Percentiles rank a stretch among this genome's conserved stretches.
phyloP scores from a whole-genome alignment of 2,113 vertebrate genomes.

The Microcebus lehilahytsara region DNA sequence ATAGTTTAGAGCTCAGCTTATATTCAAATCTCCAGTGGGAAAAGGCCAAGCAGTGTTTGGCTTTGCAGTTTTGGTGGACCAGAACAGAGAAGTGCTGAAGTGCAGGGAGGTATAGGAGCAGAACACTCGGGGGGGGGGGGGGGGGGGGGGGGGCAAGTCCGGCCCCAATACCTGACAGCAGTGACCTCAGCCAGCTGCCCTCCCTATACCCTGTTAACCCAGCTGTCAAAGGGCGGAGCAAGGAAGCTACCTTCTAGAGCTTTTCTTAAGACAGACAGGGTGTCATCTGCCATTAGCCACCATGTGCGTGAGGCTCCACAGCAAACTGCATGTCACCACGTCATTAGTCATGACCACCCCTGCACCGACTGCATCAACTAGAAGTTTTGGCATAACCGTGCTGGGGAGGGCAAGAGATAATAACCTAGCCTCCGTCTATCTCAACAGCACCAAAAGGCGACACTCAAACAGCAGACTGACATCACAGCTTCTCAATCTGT shows the following conservation, averaged over 20 bases:
- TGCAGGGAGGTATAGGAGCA: fast-evolving
- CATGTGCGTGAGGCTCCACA: fast-evolving
- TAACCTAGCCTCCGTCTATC: not conserved
- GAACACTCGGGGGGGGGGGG: fast-evolving
- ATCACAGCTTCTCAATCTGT: fast-evolving
- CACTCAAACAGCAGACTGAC: fast-evolving
- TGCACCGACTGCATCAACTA: not conserved
- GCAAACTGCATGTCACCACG: fast-evolving
- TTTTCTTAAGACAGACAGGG: not conserved
- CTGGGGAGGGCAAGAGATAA: fast-evolving
- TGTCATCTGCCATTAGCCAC: fast-evolving
- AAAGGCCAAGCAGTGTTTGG: fast-evolving
- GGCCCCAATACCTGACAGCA: not conserved
- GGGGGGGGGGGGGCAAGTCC: fast-evolving
- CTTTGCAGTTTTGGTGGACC: fast-evolving
- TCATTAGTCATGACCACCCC: not conserved
- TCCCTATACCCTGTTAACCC: not conserved
- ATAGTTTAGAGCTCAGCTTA: not conserved
- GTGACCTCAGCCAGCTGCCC: fast-evolving
- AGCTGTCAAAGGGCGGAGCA: fast-evolving
- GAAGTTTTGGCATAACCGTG: too few relatives aligned
- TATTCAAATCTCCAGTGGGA: fast-evolving
- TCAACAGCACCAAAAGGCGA: not conserved
- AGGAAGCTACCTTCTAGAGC: fast-evolving
- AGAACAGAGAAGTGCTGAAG: fast-evolving